These are phyloP conservation scores for Prionace glauca DNA, from an alignment of 2,797 vertebrate genomes.

Conservation along the genomic window DNA sequence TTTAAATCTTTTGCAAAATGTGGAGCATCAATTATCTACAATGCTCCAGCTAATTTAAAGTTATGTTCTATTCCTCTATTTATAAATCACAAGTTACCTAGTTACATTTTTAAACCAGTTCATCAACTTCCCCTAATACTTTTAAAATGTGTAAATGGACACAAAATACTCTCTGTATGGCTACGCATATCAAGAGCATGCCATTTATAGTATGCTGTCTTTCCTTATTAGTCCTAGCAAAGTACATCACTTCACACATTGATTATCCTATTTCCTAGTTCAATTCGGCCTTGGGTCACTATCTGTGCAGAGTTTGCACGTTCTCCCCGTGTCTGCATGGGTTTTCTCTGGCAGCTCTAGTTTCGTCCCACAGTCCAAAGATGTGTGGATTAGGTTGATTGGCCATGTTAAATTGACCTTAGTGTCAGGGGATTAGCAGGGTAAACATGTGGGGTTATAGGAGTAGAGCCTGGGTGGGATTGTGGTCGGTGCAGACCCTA, in stretches of 20 bases:
- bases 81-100: not conserved
- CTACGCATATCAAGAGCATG: not conserved
- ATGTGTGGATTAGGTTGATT: too few species aligned
- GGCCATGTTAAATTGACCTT: too few species aligned
- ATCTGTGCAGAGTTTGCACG: too few species aligned
- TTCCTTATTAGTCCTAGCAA: not conserved
- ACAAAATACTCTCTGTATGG: not conserved
- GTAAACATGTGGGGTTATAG: too few species aligned
- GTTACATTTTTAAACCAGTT: not conserved
- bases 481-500: too few species aligned
- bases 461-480: too few species aligned
- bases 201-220: not conserved
- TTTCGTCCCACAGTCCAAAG: too few species aligned
- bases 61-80: not conserved
- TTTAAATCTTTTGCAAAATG: not conserved
- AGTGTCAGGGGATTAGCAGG: too few species aligned
- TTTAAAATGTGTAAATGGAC: not conserved
- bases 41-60: not conserved
- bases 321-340: too few species aligned
- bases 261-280: not conserved
- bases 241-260: not conserved
- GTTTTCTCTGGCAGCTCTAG: too few species aligned
- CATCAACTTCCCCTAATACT: not conserved
- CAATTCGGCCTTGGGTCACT: too few species aligned
- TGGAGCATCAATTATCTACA: not conserved